phyloP scores from a whole-genome alignment of 2,113 vertebrate genomes.

The Channa argus region DNA sequence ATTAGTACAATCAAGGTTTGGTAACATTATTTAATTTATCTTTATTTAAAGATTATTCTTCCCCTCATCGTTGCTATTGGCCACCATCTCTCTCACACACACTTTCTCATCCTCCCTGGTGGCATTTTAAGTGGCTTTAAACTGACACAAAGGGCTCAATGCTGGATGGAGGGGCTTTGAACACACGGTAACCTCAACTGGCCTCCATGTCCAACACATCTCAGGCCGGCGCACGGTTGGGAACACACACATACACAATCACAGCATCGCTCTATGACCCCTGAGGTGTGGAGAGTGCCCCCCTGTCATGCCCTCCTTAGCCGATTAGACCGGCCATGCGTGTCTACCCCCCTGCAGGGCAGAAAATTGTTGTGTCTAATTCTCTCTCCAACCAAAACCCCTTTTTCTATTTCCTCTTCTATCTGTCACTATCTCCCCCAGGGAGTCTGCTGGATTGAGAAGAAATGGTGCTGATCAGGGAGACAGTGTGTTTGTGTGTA shows the following conservation, averaged over 20 bases:
- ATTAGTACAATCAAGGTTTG: too few species aligned
- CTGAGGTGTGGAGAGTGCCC: constrained; percentile 50
- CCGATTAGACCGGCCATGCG: constrained; percentile 60
- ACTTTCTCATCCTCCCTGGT: constrained; percentile 4
- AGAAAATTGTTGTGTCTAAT: constrained; percentile 68
- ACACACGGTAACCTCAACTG: background rate
- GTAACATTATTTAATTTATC: background rate
- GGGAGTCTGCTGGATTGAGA: constrained; percentile 52
- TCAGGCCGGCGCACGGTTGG: background rate
- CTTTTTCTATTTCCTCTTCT: constrained; percentile 33
- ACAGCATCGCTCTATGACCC: constrained; percentile 10
- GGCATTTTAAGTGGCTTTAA: constrained; percentile 41
- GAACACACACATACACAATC: constrained; percentile 32
- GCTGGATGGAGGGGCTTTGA: constrained; percentile 15
- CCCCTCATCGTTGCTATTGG: background rate
- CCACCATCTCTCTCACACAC: background rate
- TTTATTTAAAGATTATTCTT: background rate
- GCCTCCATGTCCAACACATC: constrained; percentile 20
- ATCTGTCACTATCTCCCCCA: constrained; percentile 32
- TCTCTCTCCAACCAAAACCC: constrained; percentile 34
- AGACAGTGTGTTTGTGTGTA: constrained; percentile 19
- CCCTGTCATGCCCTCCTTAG: constrained; percentile 38
- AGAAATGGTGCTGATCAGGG: constrained; percentile 56
- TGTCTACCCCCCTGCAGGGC: constrained; percentile 48
- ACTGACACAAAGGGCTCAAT: constrained; percentile 16